Evolutionary conservation across 2,888 invertebrate genomes (phyloP).

Genomic region (Candidula unifasciata): DNA sequence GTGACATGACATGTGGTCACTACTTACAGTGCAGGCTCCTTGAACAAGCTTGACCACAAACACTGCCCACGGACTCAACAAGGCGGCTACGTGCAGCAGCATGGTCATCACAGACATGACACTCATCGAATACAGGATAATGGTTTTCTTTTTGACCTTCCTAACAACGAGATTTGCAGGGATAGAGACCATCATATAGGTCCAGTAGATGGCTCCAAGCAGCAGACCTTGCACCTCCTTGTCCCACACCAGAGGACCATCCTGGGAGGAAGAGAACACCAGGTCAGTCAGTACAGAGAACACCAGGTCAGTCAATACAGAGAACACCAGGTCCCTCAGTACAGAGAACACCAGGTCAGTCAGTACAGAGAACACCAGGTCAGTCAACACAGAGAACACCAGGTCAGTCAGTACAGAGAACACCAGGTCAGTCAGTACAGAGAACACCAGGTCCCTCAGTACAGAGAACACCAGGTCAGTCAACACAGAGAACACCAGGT

Average conservation of each 20-base stretch:
- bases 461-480: too few species aligned
- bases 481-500: too few species aligned
- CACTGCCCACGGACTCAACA: constrained; percentile 58
- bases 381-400: too few species aligned
- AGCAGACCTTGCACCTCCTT: constrained; percentile 80
- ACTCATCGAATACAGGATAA: constrained; percentile 68
- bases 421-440: too few species aligned
- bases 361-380: too few species aligned
- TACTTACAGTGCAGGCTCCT: constrained; percentile 65
- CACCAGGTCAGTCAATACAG: too few species aligned
- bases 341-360: too few species aligned
- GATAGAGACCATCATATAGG: constrained; percentile 77
- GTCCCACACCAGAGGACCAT: constrained; percentile 80
- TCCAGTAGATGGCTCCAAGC: constrained; percentile 81
- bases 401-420: too few species aligned
- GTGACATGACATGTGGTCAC: background rate
- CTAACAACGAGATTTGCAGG: constrained; percentile 65
- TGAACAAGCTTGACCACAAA: constrained; percentile 61
- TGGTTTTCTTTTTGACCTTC: constrained; percentile 68
- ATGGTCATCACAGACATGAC: constrained; percentile 59
- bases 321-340: too few species aligned
- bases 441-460: too few species aligned
- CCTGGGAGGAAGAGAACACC: constrained; percentile 48
- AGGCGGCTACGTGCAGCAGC: constrained; percentile 63
- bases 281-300: too few species aligned